phyloP scores from a whole-genome alignment of 2,888 invertebrate species.

The Hydraecia micacea region DNA sequence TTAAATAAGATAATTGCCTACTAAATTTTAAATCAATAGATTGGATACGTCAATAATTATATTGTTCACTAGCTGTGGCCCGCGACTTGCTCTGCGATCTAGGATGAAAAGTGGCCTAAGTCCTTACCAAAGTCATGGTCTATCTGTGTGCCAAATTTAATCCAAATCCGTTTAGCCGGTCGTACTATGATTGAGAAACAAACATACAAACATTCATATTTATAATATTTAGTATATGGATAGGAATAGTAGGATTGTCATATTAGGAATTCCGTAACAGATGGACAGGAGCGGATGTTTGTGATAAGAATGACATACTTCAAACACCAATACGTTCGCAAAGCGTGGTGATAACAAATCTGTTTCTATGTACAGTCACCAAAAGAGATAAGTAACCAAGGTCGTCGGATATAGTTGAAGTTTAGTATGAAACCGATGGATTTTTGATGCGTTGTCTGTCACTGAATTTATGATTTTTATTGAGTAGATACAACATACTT shows the following conservation, averaged over 20 bases:
- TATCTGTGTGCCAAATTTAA: no score
- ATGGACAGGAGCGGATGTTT: neutral
- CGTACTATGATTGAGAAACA: no score
- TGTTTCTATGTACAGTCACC: no score
- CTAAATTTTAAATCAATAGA: neutral
- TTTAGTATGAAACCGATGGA: no score
- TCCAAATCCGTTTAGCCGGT: no score
- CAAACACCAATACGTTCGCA: neutral
- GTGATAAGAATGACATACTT: neutral
- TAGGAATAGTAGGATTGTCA: neutral
- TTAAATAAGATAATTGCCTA: neutral
- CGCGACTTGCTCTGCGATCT: neutral
- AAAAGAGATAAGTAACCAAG: no score
- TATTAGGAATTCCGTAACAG: neutral
- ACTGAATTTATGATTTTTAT: no score
- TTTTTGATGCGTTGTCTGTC: no score
- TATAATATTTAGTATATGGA: no score
- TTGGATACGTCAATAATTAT: neutral
- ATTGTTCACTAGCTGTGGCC: neutral
- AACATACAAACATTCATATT: no score
- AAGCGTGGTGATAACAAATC: neutral
- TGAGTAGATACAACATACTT: no score
- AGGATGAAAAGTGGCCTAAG: neutral
- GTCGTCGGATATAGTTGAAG: no score
- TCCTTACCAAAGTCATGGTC: neutral